Evolutionary conservation across 2,797 vertebrate species (phyloP).

Genomic region (Halcyon badia): DNA sequence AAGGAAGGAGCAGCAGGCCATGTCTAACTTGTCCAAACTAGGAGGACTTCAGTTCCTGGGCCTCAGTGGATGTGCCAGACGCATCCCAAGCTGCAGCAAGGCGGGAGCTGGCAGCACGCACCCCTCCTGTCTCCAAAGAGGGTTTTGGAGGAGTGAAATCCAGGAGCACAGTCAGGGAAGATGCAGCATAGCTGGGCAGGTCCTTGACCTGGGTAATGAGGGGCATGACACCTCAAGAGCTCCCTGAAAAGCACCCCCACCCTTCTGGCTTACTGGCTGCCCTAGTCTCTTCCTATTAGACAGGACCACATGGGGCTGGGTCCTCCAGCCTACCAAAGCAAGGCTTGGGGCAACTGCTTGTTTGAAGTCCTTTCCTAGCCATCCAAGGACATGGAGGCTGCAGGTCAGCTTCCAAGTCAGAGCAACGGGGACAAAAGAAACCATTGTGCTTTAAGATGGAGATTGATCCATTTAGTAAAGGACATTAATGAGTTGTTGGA

Average conservation of each 20-base stretch:
- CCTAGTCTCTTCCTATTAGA: background rate
- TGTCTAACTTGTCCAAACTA: background rate
- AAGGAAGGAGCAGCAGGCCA: background rate
- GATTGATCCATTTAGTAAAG: background rate
- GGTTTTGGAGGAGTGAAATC: background rate
- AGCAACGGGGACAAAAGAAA: background rate
- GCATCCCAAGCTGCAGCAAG: rapidly evolving
- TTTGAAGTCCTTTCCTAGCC: background rate
- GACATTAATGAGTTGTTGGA: background rate
- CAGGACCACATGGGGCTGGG: background rate
- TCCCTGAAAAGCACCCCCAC: background rate
- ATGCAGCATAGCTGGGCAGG: background rate
- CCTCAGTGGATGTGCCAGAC: rapidly evolving
- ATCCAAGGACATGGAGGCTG: background rate
- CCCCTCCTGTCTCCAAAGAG: background rate
- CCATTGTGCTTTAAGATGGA: background rate
- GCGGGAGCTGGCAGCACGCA: background rate
- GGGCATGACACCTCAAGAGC: background rate
- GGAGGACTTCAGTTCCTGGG: background rate
- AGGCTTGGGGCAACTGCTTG: background rate
- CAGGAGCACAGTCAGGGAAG: background rate
- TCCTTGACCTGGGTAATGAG: background rate
- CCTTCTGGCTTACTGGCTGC: background rate
- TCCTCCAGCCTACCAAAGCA: background rate
- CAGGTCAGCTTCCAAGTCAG: background rate